Base-by-base conservation (phyloP, 2,888 invertebrate species). In the Drosophila planitibia region DNA sequence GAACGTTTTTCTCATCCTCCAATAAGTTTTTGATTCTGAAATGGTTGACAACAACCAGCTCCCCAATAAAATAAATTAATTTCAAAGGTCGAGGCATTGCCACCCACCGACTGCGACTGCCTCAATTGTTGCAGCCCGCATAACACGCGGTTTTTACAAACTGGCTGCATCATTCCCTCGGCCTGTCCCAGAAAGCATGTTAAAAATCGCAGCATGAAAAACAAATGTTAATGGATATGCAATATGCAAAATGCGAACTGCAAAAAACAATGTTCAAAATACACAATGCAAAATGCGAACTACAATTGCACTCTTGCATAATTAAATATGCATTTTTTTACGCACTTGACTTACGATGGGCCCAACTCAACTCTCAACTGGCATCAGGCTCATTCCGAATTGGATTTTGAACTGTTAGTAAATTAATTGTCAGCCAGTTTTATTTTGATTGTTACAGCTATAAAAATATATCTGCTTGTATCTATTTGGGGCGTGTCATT, bases 261-360 rank as follows among this genome's bases (percentile, higher is more conserved):
- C 59, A 47, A 9, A 7, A 35, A 14, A 4, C 16, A 7, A 16
- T 16, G 16, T 41, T 3, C 41, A 44, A 22, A 35, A 14, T 54
- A 22, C 22, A 0, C 19, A 10, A 37, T 55, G 19, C 22, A 9
- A 22, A 65, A 25, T 53, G 22, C 37, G n/a, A 58, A 32, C 35
- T 44, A 44, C 59, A 53, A 10, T 37, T 55, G 68, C 49, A 68
- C 22, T 55, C 16, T 55, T 67, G 49, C 55, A 68, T 68, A 61
- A 61, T 59, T 70, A 47, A 70, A 58, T 44, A 35, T 10, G 9
- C 4, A 49, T n/a, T 30, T 9, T 9, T 28, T 49, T 16, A 16
- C 16, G 16, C 25, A 25, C 7, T 47, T 14, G 6, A 4, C 3
- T 19, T 19, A 19, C 19, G 39, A n/a, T 39, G 0, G 7, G 37